These are phyloP conservation scores for Ophraella communa DNA, from an alignment of 2,888 invertebrate species.

Conservation along the genomic window DNA sequence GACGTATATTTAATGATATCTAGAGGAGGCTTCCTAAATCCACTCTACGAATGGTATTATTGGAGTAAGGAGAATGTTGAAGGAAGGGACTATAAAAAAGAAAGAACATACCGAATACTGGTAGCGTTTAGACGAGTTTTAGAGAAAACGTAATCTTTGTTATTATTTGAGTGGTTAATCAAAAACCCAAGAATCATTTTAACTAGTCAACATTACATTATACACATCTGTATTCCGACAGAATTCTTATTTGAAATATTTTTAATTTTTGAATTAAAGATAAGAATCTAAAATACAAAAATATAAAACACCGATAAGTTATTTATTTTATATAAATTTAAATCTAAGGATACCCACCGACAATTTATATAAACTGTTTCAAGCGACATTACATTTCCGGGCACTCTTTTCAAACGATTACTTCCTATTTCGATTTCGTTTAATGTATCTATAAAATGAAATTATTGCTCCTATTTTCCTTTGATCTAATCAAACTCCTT, in stretches of 20 bases:
- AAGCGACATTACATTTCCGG: background rate
- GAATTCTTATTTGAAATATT: background rate
- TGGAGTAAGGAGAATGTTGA: background rate
- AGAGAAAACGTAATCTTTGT: background rate
- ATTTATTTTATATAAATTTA: no score
- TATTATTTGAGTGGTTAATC: background rate
- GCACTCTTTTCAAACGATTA: background rate
- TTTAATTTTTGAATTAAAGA: no score
- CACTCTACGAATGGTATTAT: no score
- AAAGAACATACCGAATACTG: background rate
- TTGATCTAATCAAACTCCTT: conserved; percentile 7
- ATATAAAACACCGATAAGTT: no score
- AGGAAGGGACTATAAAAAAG: no score
- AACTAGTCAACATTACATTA: background rate
- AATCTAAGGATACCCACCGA: no score
- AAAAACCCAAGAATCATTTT: background rate
- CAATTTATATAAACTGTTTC: background rate
- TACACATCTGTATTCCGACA: background rate
- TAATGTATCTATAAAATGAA: background rate
- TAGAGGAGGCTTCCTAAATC: no score
- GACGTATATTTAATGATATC: no score
- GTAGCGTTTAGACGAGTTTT: background rate
- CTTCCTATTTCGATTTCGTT: background rate
- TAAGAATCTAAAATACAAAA: no score
- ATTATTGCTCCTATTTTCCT: conserved; percentile 9